These are phyloP conservation scores for Melanerpes aurifrons DNA, from an alignment of 2,113 vertebrate species.

Conservation along the genomic window DNA sequence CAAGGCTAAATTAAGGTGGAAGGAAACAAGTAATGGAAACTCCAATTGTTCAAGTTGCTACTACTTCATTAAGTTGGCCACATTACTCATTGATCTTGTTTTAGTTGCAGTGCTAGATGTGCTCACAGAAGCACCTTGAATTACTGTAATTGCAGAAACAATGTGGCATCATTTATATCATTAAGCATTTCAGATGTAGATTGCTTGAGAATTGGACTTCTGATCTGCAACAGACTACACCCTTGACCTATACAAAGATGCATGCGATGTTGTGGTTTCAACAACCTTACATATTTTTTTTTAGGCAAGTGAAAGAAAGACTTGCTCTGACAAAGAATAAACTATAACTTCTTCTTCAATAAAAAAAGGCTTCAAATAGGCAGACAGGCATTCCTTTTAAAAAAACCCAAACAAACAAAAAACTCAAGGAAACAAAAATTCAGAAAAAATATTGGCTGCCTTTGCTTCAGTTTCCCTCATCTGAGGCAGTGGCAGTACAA, in stretches of 20 bases:
- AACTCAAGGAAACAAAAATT: neutral
- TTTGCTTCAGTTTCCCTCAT: neutral
- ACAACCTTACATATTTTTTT: neutral
- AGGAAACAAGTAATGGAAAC: constrained; percentile 58
- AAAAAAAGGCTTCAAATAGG: neutral
- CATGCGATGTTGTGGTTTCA: neutral
- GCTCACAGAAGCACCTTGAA: neutral
- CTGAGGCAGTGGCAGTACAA: neutral
- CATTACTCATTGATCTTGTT: neutral
- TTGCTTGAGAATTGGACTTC: neutral
- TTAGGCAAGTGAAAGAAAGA: neutral
- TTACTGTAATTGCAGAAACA: neutral
- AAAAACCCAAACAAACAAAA: neutral
- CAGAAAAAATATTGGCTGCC: neutral
- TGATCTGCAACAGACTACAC: neutral
- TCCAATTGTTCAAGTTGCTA: constrained; percentile 10
- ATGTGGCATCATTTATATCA: neutral
- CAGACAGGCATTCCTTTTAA: neutral
- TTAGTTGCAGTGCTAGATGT: neutral
- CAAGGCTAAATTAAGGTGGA: constrained; percentile 21
- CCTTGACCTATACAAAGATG: neutral
- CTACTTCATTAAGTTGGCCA: neutral
- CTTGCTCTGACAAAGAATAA: neutral
- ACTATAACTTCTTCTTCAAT: neutral
- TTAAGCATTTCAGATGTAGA: neutral